Conservation (phyloP, 2,797 vertebrate species). For the Sebastes oblongus region DNA sequence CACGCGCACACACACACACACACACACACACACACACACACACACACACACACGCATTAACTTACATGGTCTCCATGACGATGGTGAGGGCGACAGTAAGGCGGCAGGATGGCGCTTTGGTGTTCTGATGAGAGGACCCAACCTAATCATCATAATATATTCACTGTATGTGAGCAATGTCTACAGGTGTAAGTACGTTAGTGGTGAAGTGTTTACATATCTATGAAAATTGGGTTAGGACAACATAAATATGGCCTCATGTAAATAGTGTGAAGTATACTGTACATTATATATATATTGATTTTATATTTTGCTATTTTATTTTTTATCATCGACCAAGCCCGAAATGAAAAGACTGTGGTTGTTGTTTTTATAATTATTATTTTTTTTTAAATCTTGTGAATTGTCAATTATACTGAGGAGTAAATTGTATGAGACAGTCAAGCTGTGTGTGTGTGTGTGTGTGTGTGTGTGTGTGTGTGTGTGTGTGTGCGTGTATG, state of each 20-base stretch:
- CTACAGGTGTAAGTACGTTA: neutral
- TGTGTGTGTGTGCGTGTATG: neutral
- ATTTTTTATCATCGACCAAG: neutral
- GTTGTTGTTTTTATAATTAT: neutral
- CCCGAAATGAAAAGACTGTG: neutral
- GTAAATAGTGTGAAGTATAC: neutral
- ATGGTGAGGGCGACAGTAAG: constrained; percentile 94
- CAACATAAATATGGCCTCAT: neutral
- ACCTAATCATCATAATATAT: constrained; percentile 44
- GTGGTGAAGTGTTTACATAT: neutral
- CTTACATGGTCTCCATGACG: constrained; percentile 98
- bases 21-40: constrained; percentile 47
- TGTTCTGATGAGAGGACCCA: constrained; percentile 51
- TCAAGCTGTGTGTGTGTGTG: neutral
- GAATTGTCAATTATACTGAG: neutral
- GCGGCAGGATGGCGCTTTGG: constrained; percentile 82
- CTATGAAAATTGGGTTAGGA: neutral
- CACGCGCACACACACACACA: constrained; percentile 75
- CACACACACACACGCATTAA: constrained; percentile 82
- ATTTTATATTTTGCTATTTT: neutral
- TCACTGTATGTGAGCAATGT: constrained; percentile 33
- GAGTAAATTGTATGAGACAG: neutral
- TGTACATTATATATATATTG: neutral
- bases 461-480: neutral
- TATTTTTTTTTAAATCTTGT: neutral